phyloP scores from a whole-genome alignment of 2,113 vertebrate species.

The Agapornis roseicollis region DNA sequence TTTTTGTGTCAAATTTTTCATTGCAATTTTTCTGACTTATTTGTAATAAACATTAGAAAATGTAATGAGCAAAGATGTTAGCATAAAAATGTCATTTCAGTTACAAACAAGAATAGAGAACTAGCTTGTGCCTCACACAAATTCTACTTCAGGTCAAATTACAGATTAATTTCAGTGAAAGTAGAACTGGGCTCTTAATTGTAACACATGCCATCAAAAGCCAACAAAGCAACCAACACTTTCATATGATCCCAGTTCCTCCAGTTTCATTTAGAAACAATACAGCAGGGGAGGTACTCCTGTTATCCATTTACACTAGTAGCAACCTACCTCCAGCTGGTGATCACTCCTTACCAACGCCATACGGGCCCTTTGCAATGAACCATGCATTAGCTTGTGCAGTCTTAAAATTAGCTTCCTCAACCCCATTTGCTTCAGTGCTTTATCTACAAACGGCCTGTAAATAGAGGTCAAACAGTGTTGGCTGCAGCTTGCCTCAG shows the following conservation, averaged over 20 bases:
- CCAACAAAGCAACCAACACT: not conserved
- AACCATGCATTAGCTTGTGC: conserved; percentile 98
- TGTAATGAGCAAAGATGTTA: not conserved
- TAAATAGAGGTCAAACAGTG: conserved; percentile 94
- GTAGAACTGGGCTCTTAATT: not conserved
- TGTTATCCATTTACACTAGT: not conserved
- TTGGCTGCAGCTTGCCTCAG: conserved; percentile 70
- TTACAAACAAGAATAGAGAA: not conserved
- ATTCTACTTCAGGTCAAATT: not conserved
- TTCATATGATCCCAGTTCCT: not conserved
- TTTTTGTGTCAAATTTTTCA: not conserved
- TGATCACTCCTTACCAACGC: conserved; percentile 85
- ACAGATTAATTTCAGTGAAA: not conserved
- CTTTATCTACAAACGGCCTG: conserved; percentile 98
- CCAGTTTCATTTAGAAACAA: not conserved
- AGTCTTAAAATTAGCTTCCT: conserved; percentile 95
- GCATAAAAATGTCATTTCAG: not conserved
- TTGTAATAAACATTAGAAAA: not conserved
- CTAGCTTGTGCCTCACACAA: not conserved
- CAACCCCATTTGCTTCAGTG: conserved; percentile 98
- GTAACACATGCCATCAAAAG: not conserved
- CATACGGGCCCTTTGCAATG: conserved; percentile 89
- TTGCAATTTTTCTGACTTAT: not conserved
- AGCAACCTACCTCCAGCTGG: conserved; percentile 85
- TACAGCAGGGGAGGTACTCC: not conserved